A percentile compares a stretch with the other conserved stretches of the same genome.
phyloP scores from a whole-genome alignment of 2,888 invertebrate species.

The Trichogramma dendrolimi region DNA sequence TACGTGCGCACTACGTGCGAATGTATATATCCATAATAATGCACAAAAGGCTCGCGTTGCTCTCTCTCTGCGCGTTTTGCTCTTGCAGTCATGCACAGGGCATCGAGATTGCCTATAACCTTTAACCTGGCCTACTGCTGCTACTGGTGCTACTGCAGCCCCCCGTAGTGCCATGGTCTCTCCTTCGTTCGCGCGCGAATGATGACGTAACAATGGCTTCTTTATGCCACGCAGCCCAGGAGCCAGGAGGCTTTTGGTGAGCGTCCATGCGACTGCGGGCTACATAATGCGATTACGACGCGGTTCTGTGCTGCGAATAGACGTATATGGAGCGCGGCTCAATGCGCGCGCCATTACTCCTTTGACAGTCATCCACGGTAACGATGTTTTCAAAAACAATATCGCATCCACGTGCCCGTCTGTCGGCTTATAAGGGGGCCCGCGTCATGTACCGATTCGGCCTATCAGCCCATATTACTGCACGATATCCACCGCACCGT shows the following conservation, averaged over 20 bases:
- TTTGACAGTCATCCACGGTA: constrained; percentile 49
- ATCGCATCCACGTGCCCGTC: constrained; percentile 42
- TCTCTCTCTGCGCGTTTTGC: too few relatives aligned
- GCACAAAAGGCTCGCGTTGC: too few relatives aligned
- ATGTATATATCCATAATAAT: neutral
- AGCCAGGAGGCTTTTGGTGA: constrained; percentile 8
- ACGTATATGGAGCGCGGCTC: constrained; percentile 29
- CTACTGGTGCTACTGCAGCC: too few relatives aligned
- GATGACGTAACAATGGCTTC: constrained; percentile 51
- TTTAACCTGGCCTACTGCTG: too few relatives aligned
- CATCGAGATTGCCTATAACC: too few relatives aligned
- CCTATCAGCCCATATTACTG: too few relatives aligned
- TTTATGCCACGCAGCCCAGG: neutral
- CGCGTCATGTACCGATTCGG: too few relatives aligned
- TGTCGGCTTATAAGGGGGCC: constrained; percentile 3
- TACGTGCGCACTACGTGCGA: too few relatives aligned
- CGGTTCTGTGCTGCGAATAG: constrained; percentile 30
- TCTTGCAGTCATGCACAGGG: too few relatives aligned
- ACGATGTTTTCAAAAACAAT: constrained; percentile 52
- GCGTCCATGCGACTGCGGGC: constrained; percentile 26
- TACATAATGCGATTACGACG: constrained; percentile 46
- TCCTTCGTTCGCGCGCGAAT: constrained; percentile 41
- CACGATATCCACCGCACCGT: too few relatives aligned
- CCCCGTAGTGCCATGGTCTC: too few relatives aligned
- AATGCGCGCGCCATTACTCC: constrained; percentile 36